Conservation (phyloP, 1,140 invertebrate genomes). For the Oncopeltus fasciatus region DNA sequence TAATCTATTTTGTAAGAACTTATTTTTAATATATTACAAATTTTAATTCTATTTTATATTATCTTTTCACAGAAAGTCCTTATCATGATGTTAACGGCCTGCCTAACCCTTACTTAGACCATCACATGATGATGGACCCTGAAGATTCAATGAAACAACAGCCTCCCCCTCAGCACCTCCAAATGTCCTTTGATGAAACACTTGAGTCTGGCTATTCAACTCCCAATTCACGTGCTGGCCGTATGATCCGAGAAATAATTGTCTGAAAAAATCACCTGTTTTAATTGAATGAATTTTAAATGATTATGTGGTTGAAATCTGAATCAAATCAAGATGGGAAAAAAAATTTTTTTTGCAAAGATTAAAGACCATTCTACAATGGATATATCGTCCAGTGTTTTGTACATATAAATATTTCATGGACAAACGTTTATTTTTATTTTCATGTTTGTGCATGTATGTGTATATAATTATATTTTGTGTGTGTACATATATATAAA, state of each 20-base stretch:
- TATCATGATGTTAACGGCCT: slow-evolving; percentile 84
- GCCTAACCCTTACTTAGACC: slow-evolving; percentile 71
- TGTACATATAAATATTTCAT: slow-evolving; percentile 7
- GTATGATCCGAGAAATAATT: slow-evolving; percentile 87
- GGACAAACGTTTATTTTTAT: slow-evolving; percentile 12
- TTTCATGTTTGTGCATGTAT: slow-evolving; percentile 2
- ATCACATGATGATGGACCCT: slow-evolving; percentile 47
- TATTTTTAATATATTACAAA: neutral
- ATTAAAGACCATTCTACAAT: neutral
- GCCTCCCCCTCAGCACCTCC: slow-evolving; percentile 59
- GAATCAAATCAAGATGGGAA: too few species aligned
- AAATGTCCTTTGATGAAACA: slow-evolving; percentile 78
- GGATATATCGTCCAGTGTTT: slow-evolving; percentile 5
- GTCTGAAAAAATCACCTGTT: slow-evolving; percentile 44
- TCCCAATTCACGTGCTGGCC: slow-evolving; percentile 71
- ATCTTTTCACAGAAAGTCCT: slow-evolving; percentile 56
- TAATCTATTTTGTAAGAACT: neutral
- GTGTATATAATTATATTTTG: slow-evolving; percentile 10
- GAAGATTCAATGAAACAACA: slow-evolving; percentile 39
- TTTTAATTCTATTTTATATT: slow-evolving; percentile 11
- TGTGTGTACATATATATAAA: too few species aligned
- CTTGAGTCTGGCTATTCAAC: slow-evolving; percentile 84
- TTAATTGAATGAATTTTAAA: neutral
- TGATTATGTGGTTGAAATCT: neutral
- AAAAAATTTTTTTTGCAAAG: neutral